Evolutionary conservation across 2,113 vertebrate species (phyloP).

Genomic region (Myrmecobius fasciatus): DNA sequence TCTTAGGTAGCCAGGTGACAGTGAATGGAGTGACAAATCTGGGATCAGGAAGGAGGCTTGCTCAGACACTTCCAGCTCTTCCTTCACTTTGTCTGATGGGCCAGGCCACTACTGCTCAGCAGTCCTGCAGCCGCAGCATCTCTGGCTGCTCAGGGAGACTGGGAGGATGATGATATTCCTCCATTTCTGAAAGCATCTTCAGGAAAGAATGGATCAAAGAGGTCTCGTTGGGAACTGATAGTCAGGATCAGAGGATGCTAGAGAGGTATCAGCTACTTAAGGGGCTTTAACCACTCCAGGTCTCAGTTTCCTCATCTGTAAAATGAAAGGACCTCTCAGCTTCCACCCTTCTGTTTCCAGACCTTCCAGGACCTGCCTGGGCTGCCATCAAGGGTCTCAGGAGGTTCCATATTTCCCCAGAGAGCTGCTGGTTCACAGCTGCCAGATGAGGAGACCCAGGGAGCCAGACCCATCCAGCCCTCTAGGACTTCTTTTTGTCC

Average conservation of each 20-base stretch:
- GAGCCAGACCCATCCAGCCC: neutral
- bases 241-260: neutral
- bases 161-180: neutral
- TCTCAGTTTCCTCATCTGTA: neutral
- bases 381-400: neutral
- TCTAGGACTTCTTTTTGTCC: neutral
- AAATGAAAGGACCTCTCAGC: neutral
- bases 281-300: neutral
- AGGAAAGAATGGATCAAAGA: neutral
- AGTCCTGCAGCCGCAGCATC: too few species aligned
- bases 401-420: neutral
- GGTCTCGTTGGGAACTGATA: neutral
- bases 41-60: neutral
- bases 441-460: neutral
- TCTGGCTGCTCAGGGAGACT: neutral
- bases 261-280: neutral
- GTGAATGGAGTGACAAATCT: too few species aligned
- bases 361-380: neutral
- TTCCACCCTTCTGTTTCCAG: neutral
- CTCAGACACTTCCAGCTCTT: neutral
- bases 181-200: neutral
- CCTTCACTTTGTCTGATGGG: neutral
- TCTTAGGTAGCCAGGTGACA: neutral
- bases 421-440: neutral
- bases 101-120: neutral